Conservation (phyloP, 1,140 invertebrate species). For the Hylyphantes graminicola region DNA sequence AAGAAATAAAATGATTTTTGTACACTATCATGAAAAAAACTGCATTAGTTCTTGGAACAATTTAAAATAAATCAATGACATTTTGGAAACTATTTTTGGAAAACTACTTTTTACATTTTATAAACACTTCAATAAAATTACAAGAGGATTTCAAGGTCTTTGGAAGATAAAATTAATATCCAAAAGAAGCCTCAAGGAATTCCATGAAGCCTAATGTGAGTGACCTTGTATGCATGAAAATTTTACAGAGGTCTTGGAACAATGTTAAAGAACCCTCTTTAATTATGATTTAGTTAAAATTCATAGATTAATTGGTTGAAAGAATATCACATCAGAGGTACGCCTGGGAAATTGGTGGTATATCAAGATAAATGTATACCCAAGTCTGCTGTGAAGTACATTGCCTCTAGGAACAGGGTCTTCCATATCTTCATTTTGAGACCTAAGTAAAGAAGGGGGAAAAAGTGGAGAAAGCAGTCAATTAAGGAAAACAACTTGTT, state of each 20-base stretch:
- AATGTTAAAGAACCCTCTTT: too few species aligned
- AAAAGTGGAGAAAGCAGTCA: background rate
- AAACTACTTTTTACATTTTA: background rate
- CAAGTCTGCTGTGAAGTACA: slow-evolving; percentile 32
- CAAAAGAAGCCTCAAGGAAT: background rate
- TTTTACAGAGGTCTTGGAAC: background rate
- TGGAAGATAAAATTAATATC: background rate
- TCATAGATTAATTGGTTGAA: too few species aligned
- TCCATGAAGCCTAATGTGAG: background rate
- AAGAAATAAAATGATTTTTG: too few species aligned
- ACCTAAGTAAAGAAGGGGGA: background rate
- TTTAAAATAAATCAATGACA: too few species aligned
- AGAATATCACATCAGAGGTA: too few species aligned
- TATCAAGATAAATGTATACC: slow-evolving; percentile 2
- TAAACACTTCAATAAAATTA: background rate
- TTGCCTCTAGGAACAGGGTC: background rate
- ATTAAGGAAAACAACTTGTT: too few species aligned
- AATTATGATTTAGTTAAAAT: too few species aligned
- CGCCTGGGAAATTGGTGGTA: background rate
- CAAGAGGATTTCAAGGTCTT: background rate
- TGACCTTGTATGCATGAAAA: background rate
- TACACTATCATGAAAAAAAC: too few species aligned
- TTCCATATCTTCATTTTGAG: slow-evolving; percentile 7
- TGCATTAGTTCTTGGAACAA: too few species aligned
- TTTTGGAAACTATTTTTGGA: background rate